These are phyloP conservation scores for Drosophila imparisetae DNA, from an alignment of 2,888 invertebrate species.

Conservation along the genomic window DNA sequence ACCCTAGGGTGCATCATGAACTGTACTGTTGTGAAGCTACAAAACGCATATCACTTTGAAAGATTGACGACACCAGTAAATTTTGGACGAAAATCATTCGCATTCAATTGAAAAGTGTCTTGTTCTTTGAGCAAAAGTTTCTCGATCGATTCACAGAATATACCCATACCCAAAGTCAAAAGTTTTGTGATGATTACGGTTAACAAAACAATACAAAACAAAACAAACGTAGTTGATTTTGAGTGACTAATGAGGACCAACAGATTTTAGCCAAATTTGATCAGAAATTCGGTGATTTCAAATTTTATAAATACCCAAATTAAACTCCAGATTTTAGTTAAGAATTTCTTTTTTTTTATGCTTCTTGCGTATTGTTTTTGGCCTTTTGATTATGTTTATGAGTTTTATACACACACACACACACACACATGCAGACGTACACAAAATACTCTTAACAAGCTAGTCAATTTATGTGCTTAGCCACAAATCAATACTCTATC, in stretches of 20 bases:
- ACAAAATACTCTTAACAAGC: constrained; percentile 46
- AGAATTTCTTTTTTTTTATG: constrained; percentile 54
- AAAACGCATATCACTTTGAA: constrained; percentile 75
- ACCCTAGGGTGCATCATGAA: constrained; percentile 44
- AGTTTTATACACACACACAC: constrained; percentile 15
- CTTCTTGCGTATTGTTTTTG: constrained; percentile 63
- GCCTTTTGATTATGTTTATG: constrained; percentile 33
- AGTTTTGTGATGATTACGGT: constrained; percentile 32
- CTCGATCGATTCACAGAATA: constrained; percentile 18
- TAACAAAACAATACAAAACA: constrained; percentile 26
- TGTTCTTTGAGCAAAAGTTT: constrained; percentile 44
- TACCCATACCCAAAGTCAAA: constrained; percentile 13
- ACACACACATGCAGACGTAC: constrained; percentile 22
- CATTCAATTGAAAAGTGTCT: constrained; percentile 46
- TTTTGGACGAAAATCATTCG: constrained; percentile 31
- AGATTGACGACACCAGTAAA: constrained; percentile 40
- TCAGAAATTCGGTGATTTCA: constrained; percentile 55
- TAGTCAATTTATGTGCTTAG: constrained; percentile 74
- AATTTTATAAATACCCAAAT: constrained; percentile 27
- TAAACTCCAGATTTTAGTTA: constrained; percentile 27
- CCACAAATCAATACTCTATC: constrained; percentile 55
- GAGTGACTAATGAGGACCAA: constrained; percentile 77
- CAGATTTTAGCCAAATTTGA: constrained; percentile 48
- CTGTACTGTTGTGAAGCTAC: constrained; percentile 73
- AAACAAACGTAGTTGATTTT: constrained; percentile 50